Conservation (phyloP, 2,113 vertebrate genomes). For the Toxostoma redivivum region DNA sequence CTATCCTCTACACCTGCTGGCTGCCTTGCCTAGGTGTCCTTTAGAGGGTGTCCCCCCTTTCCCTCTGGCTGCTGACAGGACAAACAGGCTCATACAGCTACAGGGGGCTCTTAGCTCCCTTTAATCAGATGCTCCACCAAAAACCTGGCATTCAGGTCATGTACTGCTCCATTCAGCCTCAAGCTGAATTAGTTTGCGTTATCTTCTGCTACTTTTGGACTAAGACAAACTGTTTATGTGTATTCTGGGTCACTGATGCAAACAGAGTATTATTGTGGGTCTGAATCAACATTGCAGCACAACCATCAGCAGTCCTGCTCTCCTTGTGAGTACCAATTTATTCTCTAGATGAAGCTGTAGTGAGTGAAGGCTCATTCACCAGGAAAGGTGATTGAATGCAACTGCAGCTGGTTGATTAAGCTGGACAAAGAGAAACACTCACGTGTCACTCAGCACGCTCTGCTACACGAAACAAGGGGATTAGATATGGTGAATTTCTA, state of each 20-base stretch:
- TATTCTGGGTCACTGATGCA: not conserved
- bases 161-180: not conserved
- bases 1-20: fast-evolving
- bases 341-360: not conserved
- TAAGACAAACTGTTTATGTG: not conserved
- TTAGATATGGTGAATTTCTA: slow-evolving; percentile 54
- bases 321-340: not conserved
- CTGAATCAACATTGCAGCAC: not conserved
- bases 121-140: not conserved
- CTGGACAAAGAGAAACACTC: not conserved
- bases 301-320: not conserved
- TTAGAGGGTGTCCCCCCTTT: not conserved
- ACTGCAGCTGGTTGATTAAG: not conserved
- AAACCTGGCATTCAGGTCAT: not conserved
- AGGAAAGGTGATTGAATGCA: not conserved
- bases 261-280: not conserved
- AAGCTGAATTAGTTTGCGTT: not conserved
- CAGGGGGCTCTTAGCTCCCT: not conserved
- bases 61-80: not conserved
- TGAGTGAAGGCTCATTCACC: not conserved
- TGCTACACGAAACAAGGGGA: slow-evolving; percentile 10
- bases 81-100: not conserved
- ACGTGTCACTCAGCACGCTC: not conserved
- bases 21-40: not conserved
- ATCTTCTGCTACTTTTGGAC: not conserved